phyloP scores from a whole-genome alignment of 2,888 invertebrate genomes.

The Serripes groenlandicus region DNA sequence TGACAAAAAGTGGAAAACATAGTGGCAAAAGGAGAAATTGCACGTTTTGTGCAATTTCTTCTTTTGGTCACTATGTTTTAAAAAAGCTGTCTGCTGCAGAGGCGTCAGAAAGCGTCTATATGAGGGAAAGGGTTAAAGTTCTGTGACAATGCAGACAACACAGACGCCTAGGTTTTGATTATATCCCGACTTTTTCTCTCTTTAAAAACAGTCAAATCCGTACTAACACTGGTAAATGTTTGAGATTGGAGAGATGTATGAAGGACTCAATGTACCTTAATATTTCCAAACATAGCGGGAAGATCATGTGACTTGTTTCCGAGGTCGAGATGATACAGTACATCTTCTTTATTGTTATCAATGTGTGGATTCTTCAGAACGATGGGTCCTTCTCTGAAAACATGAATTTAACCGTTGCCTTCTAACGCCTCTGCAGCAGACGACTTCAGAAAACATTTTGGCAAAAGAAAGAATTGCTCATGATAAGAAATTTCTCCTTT shows the following conservation, averaged over 20 bases:
- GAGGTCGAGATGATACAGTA: constrained; percentile 80
- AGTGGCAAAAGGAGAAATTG: background rate
- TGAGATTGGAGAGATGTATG: too few relatives aligned
- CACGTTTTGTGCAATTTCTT: background rate
- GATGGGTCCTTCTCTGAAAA: constrained; percentile 70
- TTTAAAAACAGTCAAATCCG: too few relatives aligned
- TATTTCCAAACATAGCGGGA: constrained; percentile 97
- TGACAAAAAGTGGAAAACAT: background rate
- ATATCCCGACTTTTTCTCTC: too few relatives aligned
- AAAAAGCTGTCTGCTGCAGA: too few relatives aligned
- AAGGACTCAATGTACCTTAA: constrained; percentile 95
- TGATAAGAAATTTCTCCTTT: constrained; percentile 5
- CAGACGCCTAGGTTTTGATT: too few relatives aligned
- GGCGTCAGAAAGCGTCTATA: too few relatives aligned
- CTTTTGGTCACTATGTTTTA: background rate
- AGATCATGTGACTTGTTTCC: constrained; percentile 76
- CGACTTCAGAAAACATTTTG: background rate
- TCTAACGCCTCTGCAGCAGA: background rate
- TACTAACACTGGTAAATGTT: too few relatives aligned
- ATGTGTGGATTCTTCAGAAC: constrained; percentile 71
- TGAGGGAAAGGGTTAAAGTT: too few relatives aligned
- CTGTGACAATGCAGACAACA: too few relatives aligned
- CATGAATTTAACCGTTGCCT: background rate
- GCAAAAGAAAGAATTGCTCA: background rate
- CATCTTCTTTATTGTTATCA: constrained; percentile 73